Base-by-base conservation (phyloP, 2,113 vertebrate genomes). In the Coptodon bakossiorum region DNA sequence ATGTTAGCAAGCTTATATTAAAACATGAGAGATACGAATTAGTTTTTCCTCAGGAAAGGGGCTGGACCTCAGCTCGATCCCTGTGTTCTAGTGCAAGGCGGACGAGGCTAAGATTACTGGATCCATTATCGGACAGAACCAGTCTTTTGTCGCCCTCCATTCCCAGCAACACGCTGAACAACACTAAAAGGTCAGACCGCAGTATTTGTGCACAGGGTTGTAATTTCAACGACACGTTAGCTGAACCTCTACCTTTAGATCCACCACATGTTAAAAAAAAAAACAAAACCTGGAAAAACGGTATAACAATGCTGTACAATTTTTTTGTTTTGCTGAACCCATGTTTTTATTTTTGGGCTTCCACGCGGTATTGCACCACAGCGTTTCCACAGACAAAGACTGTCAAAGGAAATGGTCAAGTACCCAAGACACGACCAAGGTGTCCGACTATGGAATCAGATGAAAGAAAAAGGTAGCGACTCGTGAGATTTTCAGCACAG, bases 401-500 rank as follows among this genome's bases (percentile, higher is more conserved):
- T 56, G 56, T 6, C 27, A 63, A 43, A 80, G 9, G 61, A 54
- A 84, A 83, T 76, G 22, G 80, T 34, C 81, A 57, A 22, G 5
- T 82, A 7, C 29, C 89, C 61, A 86, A 84, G 66, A 84, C 73
- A 34, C 14, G 38, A 86, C 31, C 29, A 4, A 80, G 7, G 27
- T 36, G 91, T 89, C 92, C 89, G 85, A 90, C 36, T 36, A 81
- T 91, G 87, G 91, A 92, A 90, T 27, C 68, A 89, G 9, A 17
- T n/a, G 5, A 29, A 19, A 53, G 17, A 34, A 81, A 68, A 79
- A 71, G 27, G 45, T 87, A 89, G 84, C 83, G 90, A 92, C 84
- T 63, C n/a, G 24, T 9, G 81, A 83, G 76, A 27, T 59, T 95
- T 91, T 43, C 56, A 81, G 27, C 54, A 81, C 68, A 80, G 16